These are phyloP conservation scores for Chrysomela aeneicollis DNA, from an alignment of 2,888 invertebrate genomes.

Conservation along the genomic window DNA sequence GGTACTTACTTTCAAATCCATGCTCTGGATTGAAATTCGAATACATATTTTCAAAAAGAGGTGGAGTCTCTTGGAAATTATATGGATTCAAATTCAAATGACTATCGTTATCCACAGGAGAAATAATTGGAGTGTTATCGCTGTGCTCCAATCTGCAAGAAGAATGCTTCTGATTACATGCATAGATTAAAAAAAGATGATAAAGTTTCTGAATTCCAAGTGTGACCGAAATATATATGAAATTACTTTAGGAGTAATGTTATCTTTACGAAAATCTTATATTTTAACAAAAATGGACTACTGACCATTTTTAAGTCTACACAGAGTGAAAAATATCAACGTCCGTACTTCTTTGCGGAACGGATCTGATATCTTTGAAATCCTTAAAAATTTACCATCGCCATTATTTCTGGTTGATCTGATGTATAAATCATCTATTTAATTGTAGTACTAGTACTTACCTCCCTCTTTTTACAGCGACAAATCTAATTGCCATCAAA, in stretches of 20 bases:
- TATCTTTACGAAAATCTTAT: no score
- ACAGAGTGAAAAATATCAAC: no score
- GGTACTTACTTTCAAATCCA: conserved; percentile 1
- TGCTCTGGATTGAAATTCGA: conserved; percentile 31
- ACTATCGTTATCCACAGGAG: conserved; percentile 27
- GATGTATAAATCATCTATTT: neutral
- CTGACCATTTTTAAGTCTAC: no score
- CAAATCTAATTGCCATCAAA: conserved; percentile 14
- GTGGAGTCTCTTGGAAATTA: conserved; percentile 43
- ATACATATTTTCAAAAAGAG: conserved; percentile 39
- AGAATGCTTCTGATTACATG: no score
- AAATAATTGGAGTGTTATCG: conserved; percentile 33
- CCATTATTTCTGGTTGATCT: no score
- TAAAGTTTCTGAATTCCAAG: no score
- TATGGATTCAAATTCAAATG: conserved; percentile 38
- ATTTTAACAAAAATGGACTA: no score
- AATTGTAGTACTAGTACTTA: conserved; percentile 8
- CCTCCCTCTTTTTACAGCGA: conserved; percentile 17
- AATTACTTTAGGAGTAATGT: no score
- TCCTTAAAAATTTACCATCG: neutral
- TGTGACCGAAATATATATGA: no score
- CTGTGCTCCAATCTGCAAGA: conserved; percentile 33
- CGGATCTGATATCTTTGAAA: neutral
- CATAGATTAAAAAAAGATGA: no score
- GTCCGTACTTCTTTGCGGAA: no score